These are phyloP conservation scores for Decapterus maruadsi DNA, from an alignment of 2,797 vertebrate genomes.

Conservation along the genomic window DNA sequence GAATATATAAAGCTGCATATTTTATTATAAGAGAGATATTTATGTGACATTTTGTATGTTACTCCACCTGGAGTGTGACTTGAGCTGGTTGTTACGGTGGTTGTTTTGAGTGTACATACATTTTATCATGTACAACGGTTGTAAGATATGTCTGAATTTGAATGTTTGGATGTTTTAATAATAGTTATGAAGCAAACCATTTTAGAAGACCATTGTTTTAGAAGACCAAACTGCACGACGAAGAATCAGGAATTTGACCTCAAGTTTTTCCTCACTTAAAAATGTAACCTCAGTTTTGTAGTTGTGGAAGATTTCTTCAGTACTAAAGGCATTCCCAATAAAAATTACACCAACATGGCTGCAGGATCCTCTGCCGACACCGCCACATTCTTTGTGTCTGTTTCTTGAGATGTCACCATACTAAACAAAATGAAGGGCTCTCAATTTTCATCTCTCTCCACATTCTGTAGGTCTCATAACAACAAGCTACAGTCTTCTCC, in stretches of 20 bases:
- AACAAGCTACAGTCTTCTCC: slow-evolving; percentile 98
- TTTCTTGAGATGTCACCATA: slow-evolving; percentile 59
- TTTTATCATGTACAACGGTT: slow-evolving; percentile 72
- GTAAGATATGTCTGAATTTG: slow-evolving; percentile 61
- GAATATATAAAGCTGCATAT: slow-evolving; percentile 75
- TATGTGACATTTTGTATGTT: slow-evolving; percentile 73
- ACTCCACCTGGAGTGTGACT: slow-evolving; percentile 42
- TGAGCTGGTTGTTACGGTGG: slow-evolving; percentile 55
- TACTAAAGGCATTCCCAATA: slow-evolving; percentile 72
- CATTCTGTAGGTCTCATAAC: slow-evolving; percentile 98
- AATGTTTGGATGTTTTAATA: slow-evolving; percentile 77
- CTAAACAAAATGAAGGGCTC: slow-evolving; percentile 79
- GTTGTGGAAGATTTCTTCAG: slow-evolving; percentile 29
- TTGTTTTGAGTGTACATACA: slow-evolving; percentile 66
- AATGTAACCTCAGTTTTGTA: slow-evolving; percentile 48
- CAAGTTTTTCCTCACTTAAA: slow-evolving; percentile 12
- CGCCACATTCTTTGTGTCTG: slow-evolving; percentile 69
- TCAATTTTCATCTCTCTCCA: slow-evolving; percentile 90
- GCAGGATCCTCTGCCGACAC: slow-evolving; percentile 48
- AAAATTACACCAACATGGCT: slow-evolving; percentile 76
- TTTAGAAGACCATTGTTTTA: slow-evolving; percentile 78
- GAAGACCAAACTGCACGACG: slow-evolving; percentile 35
- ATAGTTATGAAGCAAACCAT: slow-evolving; percentile 60
- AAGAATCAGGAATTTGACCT: slow-evolving; percentile 27
- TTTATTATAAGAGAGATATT: slow-evolving; percentile 81